Percentiles rank a stretch among this genome's conserved stretches.
Conservation (phyloP, 2,113 vertebrate genomes). For the Oreochromis niloticus region DNA sequence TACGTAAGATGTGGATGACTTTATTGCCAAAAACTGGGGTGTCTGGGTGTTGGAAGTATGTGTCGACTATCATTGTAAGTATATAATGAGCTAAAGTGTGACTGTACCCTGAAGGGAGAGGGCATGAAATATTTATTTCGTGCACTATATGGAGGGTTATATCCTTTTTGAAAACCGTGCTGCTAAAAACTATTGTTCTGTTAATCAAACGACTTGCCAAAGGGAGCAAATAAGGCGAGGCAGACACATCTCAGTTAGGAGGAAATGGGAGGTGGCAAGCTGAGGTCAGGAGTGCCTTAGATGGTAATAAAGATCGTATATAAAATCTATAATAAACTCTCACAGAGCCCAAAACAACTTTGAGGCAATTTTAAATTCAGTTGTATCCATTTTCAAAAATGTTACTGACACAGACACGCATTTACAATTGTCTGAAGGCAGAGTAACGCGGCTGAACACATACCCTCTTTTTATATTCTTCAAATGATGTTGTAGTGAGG, state of each 20-base stretch:
- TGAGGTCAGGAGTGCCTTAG: background rate
- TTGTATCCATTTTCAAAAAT: background rate
- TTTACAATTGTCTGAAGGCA: background rate
- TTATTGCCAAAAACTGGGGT: constrained; percentile 3
- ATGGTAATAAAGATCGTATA: background rate
- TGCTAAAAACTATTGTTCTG: background rate
- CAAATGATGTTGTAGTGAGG: background rate
- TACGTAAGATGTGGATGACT: background rate
- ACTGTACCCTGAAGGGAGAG: background rate
- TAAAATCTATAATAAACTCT: background rate
- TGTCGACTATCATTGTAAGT: background rate
- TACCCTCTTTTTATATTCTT: background rate
- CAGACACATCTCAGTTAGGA: background rate
- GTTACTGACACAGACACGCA: background rate
- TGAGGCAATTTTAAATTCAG: background rate
- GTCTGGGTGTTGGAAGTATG: background rate
- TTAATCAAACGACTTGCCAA: background rate
- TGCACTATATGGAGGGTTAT: constrained; percentile 16
- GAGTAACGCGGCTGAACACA: background rate
- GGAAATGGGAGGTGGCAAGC: background rate
- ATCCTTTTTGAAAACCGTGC: constrained; percentile 2
- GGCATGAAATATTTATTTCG: constrained; percentile 39
- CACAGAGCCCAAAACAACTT: background rate
- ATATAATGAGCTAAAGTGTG: constrained; percentile 36
- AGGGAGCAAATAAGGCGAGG: background rate